Base-by-base conservation (phyloP, 2,888 invertebrate genomes). In the Leptogaster cylindrica region DNA sequence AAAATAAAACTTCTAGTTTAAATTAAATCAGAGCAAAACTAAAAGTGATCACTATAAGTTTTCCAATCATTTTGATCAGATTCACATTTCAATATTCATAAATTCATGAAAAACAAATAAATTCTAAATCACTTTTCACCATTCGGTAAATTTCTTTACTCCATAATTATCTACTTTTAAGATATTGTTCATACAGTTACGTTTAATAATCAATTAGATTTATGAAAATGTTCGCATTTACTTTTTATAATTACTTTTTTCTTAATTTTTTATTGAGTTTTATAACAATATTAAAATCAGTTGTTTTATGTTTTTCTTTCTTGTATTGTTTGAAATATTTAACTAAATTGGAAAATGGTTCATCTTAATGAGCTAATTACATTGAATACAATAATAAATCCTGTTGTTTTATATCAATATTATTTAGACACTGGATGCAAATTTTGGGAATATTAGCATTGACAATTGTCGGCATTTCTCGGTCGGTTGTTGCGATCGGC, bases 401-500 rank as follows among this genome's bases (percentile, higher is more conserved):
- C 28, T 64, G 28, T 25, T 46, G 12, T n/a, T 44, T 41, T n/a
- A n/a, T n/a, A n/a, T n/a, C n/a, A n/a, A n/a, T n/a, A n/a, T n/a
- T n/a, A n/a, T n/a, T n/a, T n/a, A n/a, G n/a, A n/a, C n/a, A n/a
- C n/a, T n/a, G n/a, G n/a, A n/a, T n/a, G n/a, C n/a, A n/a, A n/a
- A n/a, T n/a, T n/a, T n/a, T n/a, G n/a, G n/a, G n/a, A n/a, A n/a
- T n/a, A 7, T 36, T 36, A 20, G 85, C 89, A 89, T 82, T 89
- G 88, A 83, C 89, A 89, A 78, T 88, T 88, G 80, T 89, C 89
- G 74, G 87, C 84, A 77, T 89, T 90, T 78, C 88, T 86, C 77
- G 87, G 88, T 79, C 86, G 88, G 75, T 86, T 86, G 79, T 88
- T 88, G 78, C 89, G 87, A 77, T 88, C 88, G 74, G 89, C 85